phyloP scores from a whole-genome alignment of 2,888 invertebrate species.

The Acleris emargana region DNA sequence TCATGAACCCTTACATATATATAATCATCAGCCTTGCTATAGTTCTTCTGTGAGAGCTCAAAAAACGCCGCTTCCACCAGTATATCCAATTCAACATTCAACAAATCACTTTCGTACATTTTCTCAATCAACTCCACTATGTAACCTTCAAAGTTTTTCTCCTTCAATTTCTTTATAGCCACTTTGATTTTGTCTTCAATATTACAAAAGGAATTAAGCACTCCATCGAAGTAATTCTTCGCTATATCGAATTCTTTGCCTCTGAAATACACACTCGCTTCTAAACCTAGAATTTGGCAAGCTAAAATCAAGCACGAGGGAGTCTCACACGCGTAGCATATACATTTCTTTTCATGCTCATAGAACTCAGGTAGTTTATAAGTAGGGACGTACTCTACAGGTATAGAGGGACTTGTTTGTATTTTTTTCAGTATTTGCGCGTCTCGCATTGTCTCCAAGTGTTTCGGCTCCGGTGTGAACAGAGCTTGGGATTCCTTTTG shows the following conservation, averaged over 20 bases:
- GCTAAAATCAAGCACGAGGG: conserved; percentile 51
- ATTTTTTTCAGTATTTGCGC: conserved; percentile 48
- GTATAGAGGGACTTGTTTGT: conserved; percentile 54
- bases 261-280: conserved; percentile 62
- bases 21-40: conserved; percentile 54
- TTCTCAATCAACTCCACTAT: conserved; percentile 49
- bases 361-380: conserved; percentile 59
- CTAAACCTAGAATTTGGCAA: conserved; percentile 50
- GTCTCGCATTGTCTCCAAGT: conserved; percentile 65
- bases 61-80: conserved; percentile 62
- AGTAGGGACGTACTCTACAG: conserved; percentile 46
- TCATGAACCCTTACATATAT: conserved; percentile 60
- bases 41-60: conserved; percentile 53
- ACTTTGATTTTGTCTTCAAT: conserved; percentile 42
- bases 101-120: conserved; percentile 46
- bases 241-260: conserved; percentile 62
- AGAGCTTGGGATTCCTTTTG: conserved; percentile 34
- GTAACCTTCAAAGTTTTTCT: conserved; percentile 46
- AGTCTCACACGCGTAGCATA: conserved; percentile 58
- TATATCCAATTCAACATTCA: conserved; percentile 50
- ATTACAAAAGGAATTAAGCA: conserved; percentile 45
- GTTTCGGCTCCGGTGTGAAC: conserved; percentile 51
- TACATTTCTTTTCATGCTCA: conserved; percentile 51
- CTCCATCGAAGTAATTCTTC: conserved; percentile 63
- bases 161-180: conserved; percentile 44